Evolutionary conservation across 2,888 invertebrate species (phyloP).

Genomic region (Drosophila suboccidentalis): DNA sequence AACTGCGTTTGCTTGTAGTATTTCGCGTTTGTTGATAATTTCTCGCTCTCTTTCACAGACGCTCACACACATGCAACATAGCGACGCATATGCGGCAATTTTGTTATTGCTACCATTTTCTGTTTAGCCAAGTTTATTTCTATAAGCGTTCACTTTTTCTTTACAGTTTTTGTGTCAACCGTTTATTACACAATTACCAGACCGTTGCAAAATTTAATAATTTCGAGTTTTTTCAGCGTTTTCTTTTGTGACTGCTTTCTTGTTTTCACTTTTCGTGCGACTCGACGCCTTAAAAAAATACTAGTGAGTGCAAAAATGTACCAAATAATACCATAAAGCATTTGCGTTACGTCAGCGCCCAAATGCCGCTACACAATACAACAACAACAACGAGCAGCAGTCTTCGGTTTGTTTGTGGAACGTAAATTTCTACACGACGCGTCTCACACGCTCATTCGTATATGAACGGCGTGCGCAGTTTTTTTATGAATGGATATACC

Average conservation of each 20-base stretch:
- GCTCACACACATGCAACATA: slow-evolving; percentile 10
- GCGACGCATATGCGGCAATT: slow-evolving; percentile 42
- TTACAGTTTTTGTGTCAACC: slow-evolving; percentile 16
- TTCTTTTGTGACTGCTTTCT: slow-evolving; percentile 46
- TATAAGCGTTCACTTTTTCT: slow-evolving; percentile 28
- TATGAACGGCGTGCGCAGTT: slow-evolving; percentile 44
- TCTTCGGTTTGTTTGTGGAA: slow-evolving; percentile 74
- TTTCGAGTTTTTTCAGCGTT: slow-evolving; percentile 31
- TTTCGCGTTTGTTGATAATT: slow-evolving; percentile 42
- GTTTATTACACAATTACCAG: slow-evolving; percentile 42
- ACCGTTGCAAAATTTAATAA: slow-evolving; percentile 26
- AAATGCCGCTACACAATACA: slow-evolving; percentile 50
- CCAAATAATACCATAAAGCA: slow-evolving; percentile 54
- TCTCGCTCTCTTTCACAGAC: slow-evolving; percentile 18
- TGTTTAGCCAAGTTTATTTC: slow-evolving; percentile 8
- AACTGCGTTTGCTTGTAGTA: slow-evolving; percentile 44
- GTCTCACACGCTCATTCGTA: slow-evolving; percentile 50
- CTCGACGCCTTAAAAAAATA: slow-evolving; percentile 51
- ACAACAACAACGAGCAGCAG: slow-evolving; percentile 45
- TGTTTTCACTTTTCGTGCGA: slow-evolving; percentile 71
- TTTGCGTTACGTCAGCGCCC: slow-evolving; percentile 60
- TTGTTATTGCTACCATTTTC: slow-evolving; percentile 27
- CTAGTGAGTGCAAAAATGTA: slow-evolving; percentile 36
- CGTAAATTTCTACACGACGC: slow-evolving; percentile 39
- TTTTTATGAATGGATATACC: slow-evolving; percentile 65